Base-by-base conservation (phyloP, 2,797 vertebrate genomes). In the Galago senegalensis region DNA sequence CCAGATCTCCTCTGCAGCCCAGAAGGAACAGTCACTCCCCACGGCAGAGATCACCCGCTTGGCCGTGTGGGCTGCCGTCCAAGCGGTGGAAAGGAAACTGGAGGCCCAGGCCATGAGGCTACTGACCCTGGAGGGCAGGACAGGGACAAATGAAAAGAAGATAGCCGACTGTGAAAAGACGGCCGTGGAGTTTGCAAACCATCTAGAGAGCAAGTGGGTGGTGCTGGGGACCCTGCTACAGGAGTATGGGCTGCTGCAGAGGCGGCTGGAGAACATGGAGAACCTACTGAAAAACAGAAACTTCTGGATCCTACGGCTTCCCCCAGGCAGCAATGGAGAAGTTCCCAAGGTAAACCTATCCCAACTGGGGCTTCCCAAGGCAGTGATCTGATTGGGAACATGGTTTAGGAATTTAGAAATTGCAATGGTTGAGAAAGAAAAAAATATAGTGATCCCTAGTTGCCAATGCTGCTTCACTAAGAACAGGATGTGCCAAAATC, bases 201-300 rank as follows among this genome's bases (percentile, higher is more conserved):
- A 98, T 10, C 93, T 98, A 85, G 98, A 98, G 93, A 97, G 98
- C 97, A 98, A 98, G 76, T 98, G 98, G 98, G 96, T 98, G 0
- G 97, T 96, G 3, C 93, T 98, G 97, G 98, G 97, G 4, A 97
- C 97, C 4, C 73, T 98, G 34, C 93, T 98, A 80, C 98, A 98
- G 96, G 98, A 98, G 77, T 98, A 98, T 0, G 98, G 98, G 72
- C 96, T 97, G 67, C 96, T 98, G 83, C 97, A 98, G 95, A 87
- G 98, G 76, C 95, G 97, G 2, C 97, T 98, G 80, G 98, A 98
- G 89, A 98, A 98, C 94, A 98, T 98, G 98, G 98, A 98, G 96
- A 98, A 98, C 88, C 96, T 98, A 79, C 97, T 98, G 65, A 98
- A 98, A 80, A 98, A 98, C 86, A 95, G 98, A 83, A 98, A 98